These are phyloP conservation scores for Bradypodion ventrale DNA, from an alignment of 2,797 vertebrate species.

Conservation along the genomic window DNA sequence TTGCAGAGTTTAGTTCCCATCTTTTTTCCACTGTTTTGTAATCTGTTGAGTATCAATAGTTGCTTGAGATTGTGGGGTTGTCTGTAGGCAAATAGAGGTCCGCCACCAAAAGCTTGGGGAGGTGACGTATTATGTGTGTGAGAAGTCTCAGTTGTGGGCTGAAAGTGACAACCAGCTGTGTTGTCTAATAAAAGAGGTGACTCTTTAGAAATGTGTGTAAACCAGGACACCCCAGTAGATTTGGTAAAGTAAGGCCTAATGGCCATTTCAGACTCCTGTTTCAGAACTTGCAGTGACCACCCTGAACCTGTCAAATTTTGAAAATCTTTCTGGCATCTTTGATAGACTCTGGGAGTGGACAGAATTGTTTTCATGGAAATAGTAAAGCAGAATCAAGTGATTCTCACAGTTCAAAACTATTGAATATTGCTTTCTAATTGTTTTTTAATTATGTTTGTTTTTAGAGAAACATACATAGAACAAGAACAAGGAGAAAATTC, in stretches of 20 bases:
- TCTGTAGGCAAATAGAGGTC: too few relatives aligned
- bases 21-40: too few relatives aligned
- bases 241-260: neutral
- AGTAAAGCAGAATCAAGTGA: too few relatives aligned
- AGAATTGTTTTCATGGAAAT: too few relatives aligned
- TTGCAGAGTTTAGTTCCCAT: too few relatives aligned
- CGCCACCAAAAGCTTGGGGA: too few relatives aligned
- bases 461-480: slow-evolving; percentile 92
- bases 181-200: neutral
- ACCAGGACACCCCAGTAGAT: neutral
- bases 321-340: neutral
- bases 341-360: neutral
- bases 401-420: neutral
- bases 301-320: neutral
- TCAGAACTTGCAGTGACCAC: neutral
- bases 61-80: too few relatives aligned
- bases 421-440: neutral
- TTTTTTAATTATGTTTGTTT: neutral
- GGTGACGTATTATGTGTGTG: too few relatives aligned
- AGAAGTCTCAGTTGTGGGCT: too few relatives aligned
- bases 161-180: too few relatives aligned
- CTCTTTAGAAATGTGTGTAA: neutral
- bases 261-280: neutral
- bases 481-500: slow-evolving; percentile 89
- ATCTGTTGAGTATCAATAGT: too few relatives aligned